Evolutionary conservation across 1,140 invertebrate species (phyloP).

Genomic region (Drosophila serrata): DNA sequence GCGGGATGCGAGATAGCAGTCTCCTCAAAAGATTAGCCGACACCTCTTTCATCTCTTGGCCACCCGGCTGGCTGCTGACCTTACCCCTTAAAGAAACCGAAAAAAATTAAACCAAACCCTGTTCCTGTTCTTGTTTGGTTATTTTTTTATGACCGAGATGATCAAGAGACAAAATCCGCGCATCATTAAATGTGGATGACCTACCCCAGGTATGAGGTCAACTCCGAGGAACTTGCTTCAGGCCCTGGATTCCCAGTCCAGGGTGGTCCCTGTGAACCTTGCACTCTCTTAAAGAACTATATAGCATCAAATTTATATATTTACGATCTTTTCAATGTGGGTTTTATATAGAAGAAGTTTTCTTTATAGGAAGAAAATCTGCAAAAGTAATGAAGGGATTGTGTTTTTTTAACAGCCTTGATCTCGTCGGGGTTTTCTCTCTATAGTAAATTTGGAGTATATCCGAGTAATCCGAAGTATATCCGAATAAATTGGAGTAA

Average conservation of each 20-base stretch:
- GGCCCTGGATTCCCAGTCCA: background rate
- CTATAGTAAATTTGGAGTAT: background rate
- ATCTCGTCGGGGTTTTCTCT: constrained; percentile 5
- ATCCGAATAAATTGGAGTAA: background rate
- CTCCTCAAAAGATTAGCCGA: constrained; percentile 46
- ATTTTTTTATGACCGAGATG: constrained; percentile 39
- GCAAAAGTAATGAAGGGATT: too few species aligned
- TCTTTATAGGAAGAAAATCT: too few species aligned
- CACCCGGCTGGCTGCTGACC: constrained; percentile 31
- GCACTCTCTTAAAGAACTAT: background rate
- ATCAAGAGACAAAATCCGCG: constrained; percentile 59
- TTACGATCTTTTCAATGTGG: background rate
- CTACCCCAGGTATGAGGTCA: constrained; percentile 21
- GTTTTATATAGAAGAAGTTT: too few species aligned
- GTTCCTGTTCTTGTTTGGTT: constrained; percentile 18
- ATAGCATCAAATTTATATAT: background rate
- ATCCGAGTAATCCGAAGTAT: background rate
- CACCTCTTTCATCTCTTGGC: constrained; percentile 5
- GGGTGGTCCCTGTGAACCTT: constrained; percentile 2
- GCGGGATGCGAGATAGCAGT: constrained; percentile 67
- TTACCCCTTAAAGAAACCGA: constrained; percentile 2
- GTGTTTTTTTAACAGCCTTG: constrained; percentile 2
- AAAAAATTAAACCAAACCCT: background rate
- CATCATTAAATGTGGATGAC: constrained; percentile 66
- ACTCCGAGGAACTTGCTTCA: constrained; percentile 28